Conservation (phyloP, 37 sponge, comb jelly and placozoan genomes). For the Aphrocallistes beatrix region DNA sequence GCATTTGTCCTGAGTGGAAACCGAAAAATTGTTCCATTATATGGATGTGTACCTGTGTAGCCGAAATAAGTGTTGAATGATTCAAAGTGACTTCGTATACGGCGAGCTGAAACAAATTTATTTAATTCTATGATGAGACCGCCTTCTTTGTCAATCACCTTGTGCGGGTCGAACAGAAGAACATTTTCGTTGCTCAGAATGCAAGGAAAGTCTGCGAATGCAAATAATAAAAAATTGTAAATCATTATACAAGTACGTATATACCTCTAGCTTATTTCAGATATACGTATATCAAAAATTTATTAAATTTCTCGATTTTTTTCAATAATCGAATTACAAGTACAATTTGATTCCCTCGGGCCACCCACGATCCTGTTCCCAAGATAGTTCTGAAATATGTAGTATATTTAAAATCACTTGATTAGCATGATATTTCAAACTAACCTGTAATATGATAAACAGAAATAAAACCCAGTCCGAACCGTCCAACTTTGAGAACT, state of each 20-base stretch:
- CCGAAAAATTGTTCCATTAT: neutral
- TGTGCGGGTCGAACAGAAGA: neutral
- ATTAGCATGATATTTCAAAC: too few species aligned
- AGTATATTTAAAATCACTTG: too few species aligned
- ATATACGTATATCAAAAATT: too few species aligned
- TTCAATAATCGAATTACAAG: too few species aligned
- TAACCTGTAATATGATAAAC: neutral
- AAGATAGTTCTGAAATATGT: too few species aligned
- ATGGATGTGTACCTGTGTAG: neutral
- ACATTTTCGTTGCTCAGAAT: neutral
- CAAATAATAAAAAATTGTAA: too few species aligned
- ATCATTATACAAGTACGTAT: too few species aligned
- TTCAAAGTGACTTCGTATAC: neutral
- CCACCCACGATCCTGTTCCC: too few species aligned
- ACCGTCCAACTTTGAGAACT: conserved; percentile 5
- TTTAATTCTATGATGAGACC: neutral
- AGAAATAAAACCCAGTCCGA: neutral
- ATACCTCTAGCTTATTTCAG: too few species aligned
- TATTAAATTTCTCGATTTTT: too few species aligned
- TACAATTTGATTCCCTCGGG: too few species aligned
- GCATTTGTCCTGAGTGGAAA: neutral
- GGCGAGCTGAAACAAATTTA: neutral
- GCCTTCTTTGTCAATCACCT: neutral
- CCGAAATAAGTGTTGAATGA: neutral
- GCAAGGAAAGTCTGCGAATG: neutral